phyloP scores from a whole-genome alignment of 2,113 vertebrate species.

The Pholis gunnellus region DNA sequence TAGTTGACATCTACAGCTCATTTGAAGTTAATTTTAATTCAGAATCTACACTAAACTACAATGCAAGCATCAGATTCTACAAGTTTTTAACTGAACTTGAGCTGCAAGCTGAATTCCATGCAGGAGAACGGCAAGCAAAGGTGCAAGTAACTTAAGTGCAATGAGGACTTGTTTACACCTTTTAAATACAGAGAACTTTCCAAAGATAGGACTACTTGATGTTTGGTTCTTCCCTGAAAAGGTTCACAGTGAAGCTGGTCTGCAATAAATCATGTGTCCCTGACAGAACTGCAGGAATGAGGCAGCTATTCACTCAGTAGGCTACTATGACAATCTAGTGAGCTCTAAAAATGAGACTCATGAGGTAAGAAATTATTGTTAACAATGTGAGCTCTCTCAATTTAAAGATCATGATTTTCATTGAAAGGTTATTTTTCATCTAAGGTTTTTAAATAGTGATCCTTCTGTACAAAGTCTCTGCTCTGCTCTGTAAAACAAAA shows the following conservation, averaged over 20 bases:
- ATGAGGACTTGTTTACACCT: background rate
- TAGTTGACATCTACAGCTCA: background rate
- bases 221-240: slow-evolving; percentile 15
- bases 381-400: background rate
- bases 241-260: slow-evolving; percentile 5
- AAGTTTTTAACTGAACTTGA: background rate
- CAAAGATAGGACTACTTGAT: background rate
- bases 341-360: background rate
- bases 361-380: background rate
- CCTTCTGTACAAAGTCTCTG: background rate
- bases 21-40: background rate
- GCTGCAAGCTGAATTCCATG: background rate
- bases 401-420: background rate
- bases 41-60: background rate
- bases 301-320: background rate
- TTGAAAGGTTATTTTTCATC: background rate
- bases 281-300: background rate
- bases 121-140: background rate
- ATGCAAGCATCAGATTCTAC: background rate
- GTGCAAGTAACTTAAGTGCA: background rate
- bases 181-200: background rate
- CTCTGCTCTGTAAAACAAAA: background rate
- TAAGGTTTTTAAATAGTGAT: background rate
- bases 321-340: background rate
- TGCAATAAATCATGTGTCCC: background rate